Base-by-base conservation (phyloP, 2,888 invertebrate genomes). In the Eulithis prunata region DNA sequence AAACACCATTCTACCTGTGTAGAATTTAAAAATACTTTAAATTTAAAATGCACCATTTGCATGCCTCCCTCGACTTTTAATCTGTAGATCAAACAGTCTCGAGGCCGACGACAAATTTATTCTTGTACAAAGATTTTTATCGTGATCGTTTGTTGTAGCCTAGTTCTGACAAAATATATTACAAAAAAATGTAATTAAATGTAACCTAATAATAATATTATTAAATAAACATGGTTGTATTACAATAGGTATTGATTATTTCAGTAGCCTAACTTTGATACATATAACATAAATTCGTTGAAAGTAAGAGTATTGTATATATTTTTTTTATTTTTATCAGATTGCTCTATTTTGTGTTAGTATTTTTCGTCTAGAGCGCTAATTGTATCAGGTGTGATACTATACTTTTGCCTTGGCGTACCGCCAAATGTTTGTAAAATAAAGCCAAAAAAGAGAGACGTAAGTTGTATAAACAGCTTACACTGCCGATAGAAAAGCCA, bases 1-100 rank as follows among this genome's bases (percentile, higher is more conserved):
- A 21, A 21, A 21, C 21, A 21, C 21, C 21, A 21, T 21, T 21
- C 2, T 21, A 21, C 2, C 21, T 21, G 21, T 1, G 21, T 21
- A 21, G 21, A 21, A 32, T 32, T 32, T 32, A 75, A n/a, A n/a
- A 78, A 78, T 74, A 78, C 76, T 79, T 76, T 68, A 78, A 81
- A 79, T 84, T 41, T 80, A 81, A 85, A 84, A 85, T 84, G 82
- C 84, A 81, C 83, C 85, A 85, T 86, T 87, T 83, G 83, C 84
- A 80, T 73, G 75, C 71, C 75, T 74, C 80, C 78, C 78, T 81
- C 79, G 80, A 78, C 79, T 78, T 86, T 86, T 89, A 89, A 90
- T 90, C 90, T 89, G 81, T 83, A 83, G 88, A 90, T 90, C 90
- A 90, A 90, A 90, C 87, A 87, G 81, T 72, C 78, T 79, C 75